Base-by-base conservation (phyloP, 2,888 invertebrate genomes). In the Rhingia campestris region DNA sequence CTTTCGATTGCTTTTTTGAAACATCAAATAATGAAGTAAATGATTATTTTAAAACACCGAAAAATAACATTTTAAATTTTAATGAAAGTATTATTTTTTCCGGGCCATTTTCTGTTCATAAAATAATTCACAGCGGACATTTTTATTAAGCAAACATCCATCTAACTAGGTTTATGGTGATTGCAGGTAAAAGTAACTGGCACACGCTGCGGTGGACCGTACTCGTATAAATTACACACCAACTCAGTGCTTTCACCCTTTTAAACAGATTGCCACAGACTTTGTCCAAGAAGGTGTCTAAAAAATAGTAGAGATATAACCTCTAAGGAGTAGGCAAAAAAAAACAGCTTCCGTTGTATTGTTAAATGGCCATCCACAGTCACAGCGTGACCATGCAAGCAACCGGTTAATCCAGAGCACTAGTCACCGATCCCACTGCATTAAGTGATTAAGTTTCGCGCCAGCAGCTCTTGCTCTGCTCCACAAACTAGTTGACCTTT, bases 341-440 rank as follows among this genome's bases (percentile, higher is more conserved):
- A 45, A 61, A 41, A 47, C 75, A 75, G 74, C 84, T 80, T 84
- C 84, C 80, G 84, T 61, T 84, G 74, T 56, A 84, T 84, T 80
- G 84, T 84, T 79, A 63, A 67, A 77, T 79, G 67, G 61, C 66
- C 77, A 77, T 66, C 70, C 74, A 70, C 49, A 84, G 59, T 64
- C 74, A 80, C 75, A 70, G 64, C 70, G 80, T 80, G 80, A 70
- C 80, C 84, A 80, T 84, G 80, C 70, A 64, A 70, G 74, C 70
- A 84, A 84, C 84, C 84, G 84, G 84, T 84, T 84, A 70, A 84
- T 84, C 74, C 66, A 66, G 84, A 84, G 80, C 80, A 79, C 80
- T 70, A 73, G 73, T 84, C 69, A 74, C 79, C 69, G 70, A 22
- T 47, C 45, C 9, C 49, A 3, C 69, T 73, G 56, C 61, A 79